phyloP scores from a whole-genome alignment of 1,140 invertebrate species.

The Papilio machaon region DNA sequence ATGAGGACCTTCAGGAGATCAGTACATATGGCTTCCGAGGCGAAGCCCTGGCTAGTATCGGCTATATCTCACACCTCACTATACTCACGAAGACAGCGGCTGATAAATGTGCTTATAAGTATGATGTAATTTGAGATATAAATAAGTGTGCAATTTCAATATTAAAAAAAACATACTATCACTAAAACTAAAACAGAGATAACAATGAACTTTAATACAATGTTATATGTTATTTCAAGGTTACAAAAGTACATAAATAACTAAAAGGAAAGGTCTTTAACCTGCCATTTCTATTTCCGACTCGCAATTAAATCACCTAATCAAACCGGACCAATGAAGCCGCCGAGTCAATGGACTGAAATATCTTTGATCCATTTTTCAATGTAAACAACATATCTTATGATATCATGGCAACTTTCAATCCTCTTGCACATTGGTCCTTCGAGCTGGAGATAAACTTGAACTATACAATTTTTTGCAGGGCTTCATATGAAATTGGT shows the following conservation, averaged over 20 bases:
- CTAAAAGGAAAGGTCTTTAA: too few relatives aligned
- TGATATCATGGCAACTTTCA: not conserved
- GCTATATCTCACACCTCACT: conserved; percentile 96
- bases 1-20: conserved; percentile 95
- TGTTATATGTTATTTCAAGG: too few relatives aligned
- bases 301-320: too few relatives aligned
- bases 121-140: conserved; percentile 66
- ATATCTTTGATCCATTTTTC: too few relatives aligned
- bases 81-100: conserved; percentile 94
- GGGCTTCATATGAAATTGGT: conserved; percentile 92
- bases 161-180: too few relatives aligned
- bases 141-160: too few relatives aligned
- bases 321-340: not conserved
- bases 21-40: conserved; percentile 98
- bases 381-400: not conserved
- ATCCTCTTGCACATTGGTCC: not conserved
- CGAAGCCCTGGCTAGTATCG: conserved; percentile 98
- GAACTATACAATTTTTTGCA: conserved; percentile 64
- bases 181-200: too few relatives aligned
- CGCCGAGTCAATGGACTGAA: too few relatives aligned
- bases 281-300: too few relatives aligned
- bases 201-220: too few relatives aligned
- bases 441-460: not conserved
- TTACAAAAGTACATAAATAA: too few relatives aligned
- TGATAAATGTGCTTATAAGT: conserved; percentile 95